Conservation (phyloP, 2,888 invertebrate genomes). For the Noctua pronuba region DNA sequence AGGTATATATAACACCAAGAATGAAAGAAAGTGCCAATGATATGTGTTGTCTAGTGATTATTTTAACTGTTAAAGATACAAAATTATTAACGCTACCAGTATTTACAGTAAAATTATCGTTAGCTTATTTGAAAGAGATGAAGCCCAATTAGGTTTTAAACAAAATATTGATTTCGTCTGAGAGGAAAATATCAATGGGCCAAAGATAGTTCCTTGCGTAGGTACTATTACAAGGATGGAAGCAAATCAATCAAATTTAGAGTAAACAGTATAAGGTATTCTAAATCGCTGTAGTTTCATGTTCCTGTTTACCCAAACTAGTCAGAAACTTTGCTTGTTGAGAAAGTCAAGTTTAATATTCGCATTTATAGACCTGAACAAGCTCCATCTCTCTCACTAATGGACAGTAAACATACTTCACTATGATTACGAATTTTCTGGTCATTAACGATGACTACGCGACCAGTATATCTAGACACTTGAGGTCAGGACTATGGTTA, state of each 20-base stretch:
- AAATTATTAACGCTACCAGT: slow-evolving; percentile 83
- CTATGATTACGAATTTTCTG: slow-evolving; percentile 73
- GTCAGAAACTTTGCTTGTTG: slow-evolving; percentile 31
- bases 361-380: slow-evolving; percentile 64
- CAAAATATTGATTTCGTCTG: slow-evolving; percentile 4
- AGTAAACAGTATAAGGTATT: slow-evolving; percentile 26
- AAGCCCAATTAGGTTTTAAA: slow-evolving; percentile 55
- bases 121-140: slow-evolving; percentile 70
- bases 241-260: not conserved
- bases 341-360: slow-evolving; percentile 55
- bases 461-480: slow-evolving; percentile 65
- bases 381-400: slow-evolving; percentile 72
- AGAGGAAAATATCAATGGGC: not conserved
- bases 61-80: slow-evolving; percentile 80
- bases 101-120: slow-evolving; percentile 77
- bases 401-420: slow-evolving; percentile 77
- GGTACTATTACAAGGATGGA: not conserved
- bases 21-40: slow-evolving; percentile 88
- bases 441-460: slow-evolving; percentile 70
- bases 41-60: slow-evolving; percentile 88
- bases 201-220: slow-evolving; percentile 2
- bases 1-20: slow-evolving; percentile 86
- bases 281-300: slow-evolving; percentile 26
- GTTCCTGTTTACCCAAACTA: slow-evolving; percentile 20
- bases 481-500: slow-evolving; percentile 50